Percentiles rank a stretch among this genome's conserved stretches.
These are phyloP conservation scores for Cyrtonyx montezumae DNA, from an alignment of 2,113 vertebrate genomes.

Conservation along the genomic window DNA sequence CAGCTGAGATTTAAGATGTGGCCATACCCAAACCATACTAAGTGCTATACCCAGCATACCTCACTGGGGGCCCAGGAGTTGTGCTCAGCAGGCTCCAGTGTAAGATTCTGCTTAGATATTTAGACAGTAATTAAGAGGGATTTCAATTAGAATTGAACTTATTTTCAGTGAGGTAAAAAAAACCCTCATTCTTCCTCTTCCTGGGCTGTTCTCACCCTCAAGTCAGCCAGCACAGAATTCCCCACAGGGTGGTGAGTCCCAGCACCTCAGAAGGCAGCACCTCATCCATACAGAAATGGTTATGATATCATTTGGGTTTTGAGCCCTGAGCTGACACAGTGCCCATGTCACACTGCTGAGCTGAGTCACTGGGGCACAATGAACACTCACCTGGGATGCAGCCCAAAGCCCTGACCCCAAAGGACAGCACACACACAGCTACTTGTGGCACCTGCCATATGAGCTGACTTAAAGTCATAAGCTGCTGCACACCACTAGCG, in stretches of 20 bases:
- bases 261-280: neutral
- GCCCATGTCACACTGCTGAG: accelerated
- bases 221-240: neutral
- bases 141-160: neutral
- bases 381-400: neutral
- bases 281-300: neutral
- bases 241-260: neutral
- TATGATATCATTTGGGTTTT: neutral
- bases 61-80: neutral
- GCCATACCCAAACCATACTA: neutral
- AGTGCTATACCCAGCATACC: neutral
- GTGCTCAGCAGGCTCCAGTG: neutral
- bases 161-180: neutral
- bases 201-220: neutral
- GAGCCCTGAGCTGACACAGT: neutral
- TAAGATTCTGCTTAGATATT: neutral
- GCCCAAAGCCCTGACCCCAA: neutral
- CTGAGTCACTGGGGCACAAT: neutral
- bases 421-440: neutral
- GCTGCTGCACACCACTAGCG: neutral
- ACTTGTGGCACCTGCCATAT: neutral
- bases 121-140: neutral
- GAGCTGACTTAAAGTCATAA: neutral
- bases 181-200: neutral
- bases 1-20: neutral